Conservation (phyloP, 2,113 vertebrate species). For the Heterocephalus glaber region DNA sequence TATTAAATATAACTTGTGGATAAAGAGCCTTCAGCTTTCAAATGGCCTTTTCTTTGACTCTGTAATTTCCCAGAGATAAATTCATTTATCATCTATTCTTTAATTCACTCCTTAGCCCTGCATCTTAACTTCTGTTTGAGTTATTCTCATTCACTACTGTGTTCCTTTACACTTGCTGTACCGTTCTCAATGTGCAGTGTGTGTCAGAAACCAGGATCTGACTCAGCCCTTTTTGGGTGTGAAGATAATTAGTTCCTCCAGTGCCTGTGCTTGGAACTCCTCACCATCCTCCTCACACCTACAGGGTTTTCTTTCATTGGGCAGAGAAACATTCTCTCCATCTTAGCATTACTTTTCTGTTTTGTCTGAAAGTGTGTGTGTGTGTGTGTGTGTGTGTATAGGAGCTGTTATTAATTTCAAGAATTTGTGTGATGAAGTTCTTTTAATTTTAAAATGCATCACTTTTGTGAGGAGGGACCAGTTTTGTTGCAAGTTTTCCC, state of each 20-base stretch:
- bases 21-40: neutral
- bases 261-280: neutral
- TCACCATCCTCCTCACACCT: neutral
- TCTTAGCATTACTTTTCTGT: neutral
- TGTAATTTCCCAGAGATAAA: neutral
- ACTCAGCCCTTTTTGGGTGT: neutral
- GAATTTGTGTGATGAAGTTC: neutral
- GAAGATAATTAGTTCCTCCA: neutral
- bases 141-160: neutral
- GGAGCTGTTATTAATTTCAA: neutral
- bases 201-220: neutral
- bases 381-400: neutral
- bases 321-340: neutral
- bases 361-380: neutral
- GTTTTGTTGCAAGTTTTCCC: neutral
- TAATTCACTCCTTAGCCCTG: neutral
- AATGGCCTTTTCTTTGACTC: neutral
- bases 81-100: neutral
- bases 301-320: neutral
- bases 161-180: neutral
- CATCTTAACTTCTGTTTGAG: neutral
- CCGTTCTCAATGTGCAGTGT: neutral
- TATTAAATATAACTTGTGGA: neutral
- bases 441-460: neutral
- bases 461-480: neutral